Evolutionary conservation across 2,888 invertebrate species (phyloP).

Genomic region (Digitonthophagus gazella): DNA sequence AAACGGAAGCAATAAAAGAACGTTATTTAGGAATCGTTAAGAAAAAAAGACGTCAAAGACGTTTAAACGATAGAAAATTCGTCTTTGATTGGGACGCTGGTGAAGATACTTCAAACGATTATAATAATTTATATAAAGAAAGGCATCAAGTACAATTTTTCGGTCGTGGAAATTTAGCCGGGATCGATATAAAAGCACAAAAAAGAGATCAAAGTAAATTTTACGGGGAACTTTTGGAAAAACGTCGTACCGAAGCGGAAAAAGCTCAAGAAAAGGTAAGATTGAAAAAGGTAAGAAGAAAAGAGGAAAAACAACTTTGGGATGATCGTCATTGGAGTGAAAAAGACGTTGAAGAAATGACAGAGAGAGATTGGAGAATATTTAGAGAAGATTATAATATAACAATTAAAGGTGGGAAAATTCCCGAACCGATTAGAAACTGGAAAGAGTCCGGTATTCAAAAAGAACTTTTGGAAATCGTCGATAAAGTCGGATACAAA

Average conservation of each 20-base stretch:
- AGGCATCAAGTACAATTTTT: constrained; percentile 97
- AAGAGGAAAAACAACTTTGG: constrained; percentile 98
- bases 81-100: constrained; percentile 99
- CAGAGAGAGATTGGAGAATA: constrained; percentile 99
- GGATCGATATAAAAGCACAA: constrained; percentile 96
- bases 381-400: constrained; percentile 99
- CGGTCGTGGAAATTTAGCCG: constrained; percentile 96
- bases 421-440: constrained; percentile 91
- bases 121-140: constrained; percentile 95
- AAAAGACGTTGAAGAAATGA: constrained; percentile 92
- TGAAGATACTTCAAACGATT: constrained; percentile 97
- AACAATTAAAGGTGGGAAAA: constrained; percentile 88
- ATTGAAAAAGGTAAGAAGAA: constrained; percentile 86
- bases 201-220: constrained; percentile 96
- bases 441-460: constrained; percentile 95
- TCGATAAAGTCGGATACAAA: constrained; percentile 92
- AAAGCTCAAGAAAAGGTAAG: constrained; percentile 94
- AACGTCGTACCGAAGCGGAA: constrained; percentile 91
- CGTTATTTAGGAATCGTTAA: constrained; percentile 91
- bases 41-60: constrained; percentile 86
- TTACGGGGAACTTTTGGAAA: constrained; percentile 93
- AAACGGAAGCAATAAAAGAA: constrained; percentile 93
- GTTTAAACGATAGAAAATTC: constrained; percentile 97
- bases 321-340: constrained; percentile 99
- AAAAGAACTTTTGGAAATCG: constrained; percentile 87